Evolutionary conservation across 2,113 vertebrate species (phyloP).

Genomic region (Tichodroma muraria): DNA sequence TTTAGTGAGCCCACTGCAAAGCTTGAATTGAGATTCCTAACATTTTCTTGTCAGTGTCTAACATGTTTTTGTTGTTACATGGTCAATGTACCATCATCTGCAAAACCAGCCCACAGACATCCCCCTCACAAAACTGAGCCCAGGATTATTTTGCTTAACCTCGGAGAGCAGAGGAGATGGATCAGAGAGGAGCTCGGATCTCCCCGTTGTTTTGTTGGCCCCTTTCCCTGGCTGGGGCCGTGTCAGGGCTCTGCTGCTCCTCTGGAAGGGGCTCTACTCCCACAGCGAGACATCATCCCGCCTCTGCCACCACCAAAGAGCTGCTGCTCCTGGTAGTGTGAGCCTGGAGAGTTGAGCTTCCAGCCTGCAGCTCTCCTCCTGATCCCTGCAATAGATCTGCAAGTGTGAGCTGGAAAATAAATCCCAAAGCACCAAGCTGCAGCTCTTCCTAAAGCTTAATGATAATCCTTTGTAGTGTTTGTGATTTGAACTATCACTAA

Average conservation of each 20-base stretch:
- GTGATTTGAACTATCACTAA: neutral
- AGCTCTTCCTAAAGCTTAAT: neutral
- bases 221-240: neutral
- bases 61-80: neutral
- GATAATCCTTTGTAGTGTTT: constrained; percentile 6
- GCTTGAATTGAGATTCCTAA: neutral
- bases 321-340: fast-evolving
- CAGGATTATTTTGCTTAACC: neutral
- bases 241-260: neutral
- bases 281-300: neutral
- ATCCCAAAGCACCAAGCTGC: neutral
- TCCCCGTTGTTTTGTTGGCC: fast-evolving
- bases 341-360: neutral
- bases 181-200: fast-evolving
- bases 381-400: neutral
- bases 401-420: neutral
- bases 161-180: neutral
- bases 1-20: neutral
- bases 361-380: neutral
- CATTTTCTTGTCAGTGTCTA: neutral
- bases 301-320: fast-evolving
- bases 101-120: neutral
- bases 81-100: fast-evolving
- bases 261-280: neutral
- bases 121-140: neutral